Conservation (phyloP, 2,113 vertebrate species). For the Ptilonorhynchus violaceus region DNA sequence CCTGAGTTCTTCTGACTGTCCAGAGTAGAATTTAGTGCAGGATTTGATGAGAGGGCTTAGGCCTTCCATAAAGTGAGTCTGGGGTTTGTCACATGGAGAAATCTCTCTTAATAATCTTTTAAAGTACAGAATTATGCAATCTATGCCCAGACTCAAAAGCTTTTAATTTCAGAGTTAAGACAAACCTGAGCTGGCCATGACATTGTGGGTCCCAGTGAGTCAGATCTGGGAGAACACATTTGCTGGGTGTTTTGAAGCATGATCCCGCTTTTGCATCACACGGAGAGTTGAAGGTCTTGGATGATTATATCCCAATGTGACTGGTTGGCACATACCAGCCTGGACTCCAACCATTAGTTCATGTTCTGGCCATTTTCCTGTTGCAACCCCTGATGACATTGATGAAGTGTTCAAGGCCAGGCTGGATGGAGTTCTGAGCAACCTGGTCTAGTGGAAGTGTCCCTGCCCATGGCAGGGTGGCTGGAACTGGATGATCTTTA, state of each 20-base stretch:
- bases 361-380: not conserved
- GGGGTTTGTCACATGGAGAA: not conserved
- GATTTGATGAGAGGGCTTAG: not conserved
- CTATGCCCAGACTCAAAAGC: not conserved
- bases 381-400: not conserved
- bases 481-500: not conserved
- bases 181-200: not conserved
- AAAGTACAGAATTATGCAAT: not conserved
- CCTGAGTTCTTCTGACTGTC: not conserved
- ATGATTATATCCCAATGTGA: not conserved
- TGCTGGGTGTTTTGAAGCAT: not conserved
- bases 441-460: not conserved
- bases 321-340: not conserved
- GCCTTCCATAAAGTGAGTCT: not conserved
- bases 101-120: not conserved
- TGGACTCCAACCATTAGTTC: not conserved
- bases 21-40: not conserved
- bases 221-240: not conserved
- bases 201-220: not conserved
- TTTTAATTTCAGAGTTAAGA: not conserved
- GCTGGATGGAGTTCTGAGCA: not conserved
- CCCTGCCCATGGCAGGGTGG: not conserved
- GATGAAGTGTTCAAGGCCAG: not conserved
- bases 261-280: not conserved
- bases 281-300: not conserved